These are phyloP conservation scores for Diabrotica undecimpunctata DNA, from an alignment of 1,140 invertebrate genomes.

Conservation along the genomic window DNA sequence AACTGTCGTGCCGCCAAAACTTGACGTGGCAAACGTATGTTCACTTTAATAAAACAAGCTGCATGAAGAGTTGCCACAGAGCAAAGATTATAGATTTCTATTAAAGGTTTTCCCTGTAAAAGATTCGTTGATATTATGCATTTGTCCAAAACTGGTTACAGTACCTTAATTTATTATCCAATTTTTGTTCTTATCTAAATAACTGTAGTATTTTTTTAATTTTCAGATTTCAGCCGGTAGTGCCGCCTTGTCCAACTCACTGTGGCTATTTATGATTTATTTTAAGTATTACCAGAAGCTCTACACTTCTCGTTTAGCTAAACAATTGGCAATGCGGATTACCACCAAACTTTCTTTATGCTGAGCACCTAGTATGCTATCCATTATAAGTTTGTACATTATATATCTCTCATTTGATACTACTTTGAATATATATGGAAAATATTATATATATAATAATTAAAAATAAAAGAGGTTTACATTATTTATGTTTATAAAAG, in stretches of 20 bases:
- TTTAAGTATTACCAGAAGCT: not conserved
- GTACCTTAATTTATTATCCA: too few relatives aligned
- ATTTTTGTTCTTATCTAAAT: not conserved
- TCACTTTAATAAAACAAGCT: too few relatives aligned
- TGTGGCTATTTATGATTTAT: conserved; percentile 9
- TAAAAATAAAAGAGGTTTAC: conserved; percentile 5
- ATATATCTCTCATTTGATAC: conserved; percentile 8
- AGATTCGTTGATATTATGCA: too few relatives aligned
- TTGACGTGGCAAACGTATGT: too few relatives aligned
- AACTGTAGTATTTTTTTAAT: not conserved
- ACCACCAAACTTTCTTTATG: not conserved
- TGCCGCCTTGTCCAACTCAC: conserved; percentile 19
- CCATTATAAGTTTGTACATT: conserved; percentile 17
- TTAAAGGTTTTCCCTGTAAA: too few relatives aligned
- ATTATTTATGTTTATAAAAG: conserved; percentile 9
- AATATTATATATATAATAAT: conserved; percentile 16
- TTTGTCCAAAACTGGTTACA: too few relatives aligned
- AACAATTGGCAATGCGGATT: conserved; percentile 5
- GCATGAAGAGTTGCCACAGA: too few relatives aligned
- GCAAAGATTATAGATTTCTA: too few relatives aligned
- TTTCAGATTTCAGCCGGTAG: conserved; percentile 22
- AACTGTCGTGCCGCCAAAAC: too few relatives aligned
- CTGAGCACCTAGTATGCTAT: conserved; percentile 17
- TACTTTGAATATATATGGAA: conserved; percentile 17
- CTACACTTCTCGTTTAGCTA: conserved; percentile 4